phyloP scores from a whole-genome alignment of 2,113 vertebrate genomes.

The Colaptes auratus region DNA sequence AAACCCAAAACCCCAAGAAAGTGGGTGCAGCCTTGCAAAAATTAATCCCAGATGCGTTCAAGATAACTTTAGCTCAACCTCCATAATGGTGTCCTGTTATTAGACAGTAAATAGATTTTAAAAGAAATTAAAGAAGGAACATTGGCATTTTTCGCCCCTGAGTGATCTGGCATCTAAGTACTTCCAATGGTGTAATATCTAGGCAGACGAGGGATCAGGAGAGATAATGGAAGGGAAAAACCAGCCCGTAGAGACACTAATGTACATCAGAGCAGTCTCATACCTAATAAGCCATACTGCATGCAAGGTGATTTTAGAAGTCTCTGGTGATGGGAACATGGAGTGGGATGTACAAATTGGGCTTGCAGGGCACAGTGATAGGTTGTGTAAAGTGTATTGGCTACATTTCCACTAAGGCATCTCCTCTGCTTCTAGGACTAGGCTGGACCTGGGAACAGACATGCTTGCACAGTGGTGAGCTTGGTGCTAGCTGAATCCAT shows the following conservation, averaged over 20 bases:
- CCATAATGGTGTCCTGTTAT: neutral
- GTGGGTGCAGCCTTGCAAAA: neutral
- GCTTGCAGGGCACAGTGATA: neutral
- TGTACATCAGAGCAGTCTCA: neutral
- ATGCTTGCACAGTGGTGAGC: accelerated
- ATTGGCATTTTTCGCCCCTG: neutral
- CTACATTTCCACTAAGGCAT: accelerated
- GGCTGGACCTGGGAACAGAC: neutral
- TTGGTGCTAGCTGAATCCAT: neutral
- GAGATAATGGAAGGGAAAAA: neutral
- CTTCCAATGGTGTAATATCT: neutral
- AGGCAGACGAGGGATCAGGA: neutral
- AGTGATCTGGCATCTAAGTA: neutral
- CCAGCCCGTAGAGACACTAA: accelerated
- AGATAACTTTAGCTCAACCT: neutral
- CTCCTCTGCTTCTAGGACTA: neutral
- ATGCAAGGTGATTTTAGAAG: neutral
- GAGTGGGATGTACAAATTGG: neutral
- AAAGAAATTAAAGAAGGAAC: neutral
- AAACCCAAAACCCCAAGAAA: neutral
- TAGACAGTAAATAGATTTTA: neutral
- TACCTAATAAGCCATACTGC: neutral
- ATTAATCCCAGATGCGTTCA: neutral
- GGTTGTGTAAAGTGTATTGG: neutral
- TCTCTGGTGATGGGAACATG: accelerated